Evolutionary conservation across 2,888 invertebrate species (phyloP).

Genomic region (Julus scanicus): DNA sequence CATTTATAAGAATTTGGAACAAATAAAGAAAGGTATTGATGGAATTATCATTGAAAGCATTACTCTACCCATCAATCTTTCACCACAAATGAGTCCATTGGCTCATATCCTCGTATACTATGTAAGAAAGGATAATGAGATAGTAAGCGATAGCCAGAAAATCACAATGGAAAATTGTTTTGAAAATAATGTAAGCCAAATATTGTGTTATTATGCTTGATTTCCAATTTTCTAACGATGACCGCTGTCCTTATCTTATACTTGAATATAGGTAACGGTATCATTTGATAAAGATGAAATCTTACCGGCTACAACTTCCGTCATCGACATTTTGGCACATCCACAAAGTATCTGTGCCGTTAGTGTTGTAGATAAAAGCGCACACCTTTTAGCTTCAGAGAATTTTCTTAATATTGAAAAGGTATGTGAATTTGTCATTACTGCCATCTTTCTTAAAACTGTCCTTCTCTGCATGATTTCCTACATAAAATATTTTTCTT

Average conservation of each 20-base stretch:
- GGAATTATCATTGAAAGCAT: neutral
- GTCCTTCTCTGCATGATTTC: neutral
- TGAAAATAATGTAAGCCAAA: conserved; percentile 41
- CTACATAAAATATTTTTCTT: neutral
- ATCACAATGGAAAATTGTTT: conserved; percentile 26
- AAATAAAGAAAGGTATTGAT: neutral
- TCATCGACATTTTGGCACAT: conserved; percentile 14
- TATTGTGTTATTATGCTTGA: neutral
- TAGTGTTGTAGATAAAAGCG: conserved; percentile 50
- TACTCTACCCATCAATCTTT: neutral
- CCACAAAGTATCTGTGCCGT: conserved; percentile 46
- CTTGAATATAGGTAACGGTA: neutral
- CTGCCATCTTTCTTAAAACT: neutral
- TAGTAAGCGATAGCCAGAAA: neutral
- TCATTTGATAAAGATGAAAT: conserved; percentile 22
- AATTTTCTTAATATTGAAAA: neutral
- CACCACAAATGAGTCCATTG: conserved; percentile 31
- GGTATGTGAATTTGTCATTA: neutral
- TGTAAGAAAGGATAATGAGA: conserved; percentile 15
- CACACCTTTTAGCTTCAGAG: neutral
- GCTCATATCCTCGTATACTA: neutral
- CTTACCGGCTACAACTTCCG: neutral
- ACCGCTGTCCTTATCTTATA: neutral
- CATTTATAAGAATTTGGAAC: neutral
- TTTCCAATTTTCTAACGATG: neutral